Conservation (phyloP, 2,888 invertebrate species). For the Mechanitis messenoides region DNA sequence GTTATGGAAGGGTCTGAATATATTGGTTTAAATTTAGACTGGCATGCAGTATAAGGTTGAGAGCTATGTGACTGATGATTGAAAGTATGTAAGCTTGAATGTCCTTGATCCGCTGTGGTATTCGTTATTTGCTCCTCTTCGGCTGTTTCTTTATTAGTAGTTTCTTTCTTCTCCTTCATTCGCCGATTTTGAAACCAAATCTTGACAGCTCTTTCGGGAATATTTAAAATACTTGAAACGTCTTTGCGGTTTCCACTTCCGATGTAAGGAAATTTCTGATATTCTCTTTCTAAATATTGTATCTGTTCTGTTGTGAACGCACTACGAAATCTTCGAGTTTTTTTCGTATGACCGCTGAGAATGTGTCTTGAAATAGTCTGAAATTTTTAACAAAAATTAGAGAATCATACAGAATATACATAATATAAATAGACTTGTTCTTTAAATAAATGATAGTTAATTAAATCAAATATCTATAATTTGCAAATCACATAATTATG, state of each 20-base stretch:
- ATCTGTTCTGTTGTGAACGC: slow-evolving; percentile 87
- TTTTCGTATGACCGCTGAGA: slow-evolving; percentile 25
- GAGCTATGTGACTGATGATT: background rate
- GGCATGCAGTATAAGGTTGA: background rate
- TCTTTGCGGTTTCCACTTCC: slow-evolving; percentile 81
- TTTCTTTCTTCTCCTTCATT: slow-evolving; percentile 83
- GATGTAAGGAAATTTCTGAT: slow-evolving; percentile 81
- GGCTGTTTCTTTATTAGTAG: slow-evolving; percentile 33
- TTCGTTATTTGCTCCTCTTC: slow-evolving; percentile 32
- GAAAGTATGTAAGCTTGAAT: slow-evolving; percentile 31
- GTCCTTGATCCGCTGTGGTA: slow-evolving; percentile 35
- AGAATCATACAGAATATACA: too few relatives aligned
- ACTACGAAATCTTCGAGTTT: slow-evolving; percentile 64
- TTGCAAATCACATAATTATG: too few relatives aligned
- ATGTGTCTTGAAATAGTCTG: slow-evolving; percentile 21
- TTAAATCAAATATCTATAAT: too few relatives aligned
- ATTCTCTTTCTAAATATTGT: slow-evolving; percentile 83
- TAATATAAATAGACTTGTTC: background rate
- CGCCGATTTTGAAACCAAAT: slow-evolving; percentile 91
- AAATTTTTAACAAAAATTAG: slow-evolving; percentile 7
- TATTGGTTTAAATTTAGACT: background rate
- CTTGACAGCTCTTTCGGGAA: slow-evolving; percentile 86
- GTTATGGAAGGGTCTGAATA: background rate
- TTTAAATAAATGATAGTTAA: too few relatives aligned
- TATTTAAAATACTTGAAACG: slow-evolving; percentile 78